phyloP scores from a whole-genome alignment of 2,797 vertebrate genomes.

The Lepidocolaptes lacrymiger region DNA sequence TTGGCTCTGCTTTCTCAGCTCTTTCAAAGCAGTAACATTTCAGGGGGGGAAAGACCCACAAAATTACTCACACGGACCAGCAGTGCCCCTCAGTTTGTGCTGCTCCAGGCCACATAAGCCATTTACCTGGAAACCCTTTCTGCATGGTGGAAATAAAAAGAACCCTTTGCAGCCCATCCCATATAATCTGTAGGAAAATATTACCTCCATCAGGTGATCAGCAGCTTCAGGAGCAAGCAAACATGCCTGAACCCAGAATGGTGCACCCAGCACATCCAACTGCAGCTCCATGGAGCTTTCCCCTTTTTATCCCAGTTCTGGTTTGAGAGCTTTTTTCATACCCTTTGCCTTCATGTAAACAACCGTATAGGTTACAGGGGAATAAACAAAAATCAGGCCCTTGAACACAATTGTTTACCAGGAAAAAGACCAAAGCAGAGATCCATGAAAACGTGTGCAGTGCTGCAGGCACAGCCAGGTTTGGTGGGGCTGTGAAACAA shows the following conservation, averaged over 20 bases:
- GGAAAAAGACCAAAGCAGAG: background rate
- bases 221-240: background rate
- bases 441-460: fast-evolving
- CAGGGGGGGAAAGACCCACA: fast-evolving
- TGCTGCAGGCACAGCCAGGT: background rate
- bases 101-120: background rate
- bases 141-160: background rate
- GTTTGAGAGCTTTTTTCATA: background rate
- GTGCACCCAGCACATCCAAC: background rate
- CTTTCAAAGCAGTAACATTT: background rate
- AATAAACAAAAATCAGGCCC: background rate
- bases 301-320: background rate
- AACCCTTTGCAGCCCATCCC: background rate
- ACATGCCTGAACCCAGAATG: background rate
- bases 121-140: background rate
- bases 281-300: background rate
- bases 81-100: background rate
- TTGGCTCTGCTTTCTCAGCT: background rate
- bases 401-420: background rate
- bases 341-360: background rate
- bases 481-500: background rate
- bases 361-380: fast-evolving
- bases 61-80: fast-evolving
- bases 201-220: background rate
- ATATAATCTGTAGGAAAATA: background rate